phyloP scores from a whole-genome alignment of 2,888 invertebrate species.

The Drosophila rubida region DNA sequence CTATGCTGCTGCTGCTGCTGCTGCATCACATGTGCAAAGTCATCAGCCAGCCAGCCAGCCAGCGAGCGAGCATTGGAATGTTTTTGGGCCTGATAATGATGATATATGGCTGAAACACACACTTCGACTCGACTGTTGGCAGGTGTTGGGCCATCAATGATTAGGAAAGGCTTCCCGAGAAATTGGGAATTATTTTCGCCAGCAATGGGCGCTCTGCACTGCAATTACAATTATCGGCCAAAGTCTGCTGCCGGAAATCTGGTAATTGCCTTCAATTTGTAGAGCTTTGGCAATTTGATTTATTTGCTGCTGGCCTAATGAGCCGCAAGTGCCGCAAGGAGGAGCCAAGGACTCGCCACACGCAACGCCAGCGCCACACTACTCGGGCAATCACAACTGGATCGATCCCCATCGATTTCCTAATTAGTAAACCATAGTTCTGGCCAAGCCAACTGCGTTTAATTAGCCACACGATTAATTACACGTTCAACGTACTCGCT shows the following conservation, averaged over 20 bases:
- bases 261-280: conserved; percentile 61
- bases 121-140: conserved; percentile 28
- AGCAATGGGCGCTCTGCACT: conserved; percentile 27
- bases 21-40: conserved; percentile 79
- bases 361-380: conserved; percentile 28
- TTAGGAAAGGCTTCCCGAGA: conserved; percentile 61
- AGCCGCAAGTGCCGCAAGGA: neutral
- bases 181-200: conserved; percentile 53
- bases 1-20: conserved; percentile 26
- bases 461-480: conserved; percentile 23
- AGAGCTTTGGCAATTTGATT: conserved; percentile 47
- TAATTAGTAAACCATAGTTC: conserved; percentile 13
- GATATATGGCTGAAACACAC: conserved; percentile 70
- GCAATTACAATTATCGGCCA: conserved; percentile 51
- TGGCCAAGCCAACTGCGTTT: conserved; percentile 5
- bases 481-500: conserved; percentile 3
- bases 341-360: conserved; percentile 14
- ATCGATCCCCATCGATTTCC: conserved; percentile 18
- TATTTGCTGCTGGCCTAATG: conserved; percentile 25
- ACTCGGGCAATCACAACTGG: conserved; percentile 19
- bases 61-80: conserved; percentile 51
- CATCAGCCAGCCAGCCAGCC: conserved; percentile 60
- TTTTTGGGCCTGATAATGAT: conserved; percentile 70
- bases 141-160: conserved; percentile 48
- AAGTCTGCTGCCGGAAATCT: conserved; percentile 56